Evolutionary conservation across 2,797 vertebrate genomes (phyloP).

Genomic region (Macrochelys suwanniensis): DNA sequence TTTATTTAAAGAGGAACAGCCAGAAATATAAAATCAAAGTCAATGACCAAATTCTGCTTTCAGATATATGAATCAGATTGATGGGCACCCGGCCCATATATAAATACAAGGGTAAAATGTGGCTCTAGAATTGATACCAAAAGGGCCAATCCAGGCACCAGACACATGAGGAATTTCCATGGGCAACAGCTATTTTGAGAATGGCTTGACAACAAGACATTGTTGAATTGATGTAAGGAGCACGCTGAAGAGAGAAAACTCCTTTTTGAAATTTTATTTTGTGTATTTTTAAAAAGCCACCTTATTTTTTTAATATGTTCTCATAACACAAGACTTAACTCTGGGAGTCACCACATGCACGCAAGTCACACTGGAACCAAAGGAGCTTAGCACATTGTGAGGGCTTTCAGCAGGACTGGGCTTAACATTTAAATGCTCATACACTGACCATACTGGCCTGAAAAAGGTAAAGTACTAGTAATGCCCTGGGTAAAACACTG

Average conservation of each 20-base stretch:
- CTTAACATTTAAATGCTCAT: background rate
- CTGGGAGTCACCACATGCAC: conserved; percentile 37
- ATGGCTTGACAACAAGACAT: conserved; percentile 20
- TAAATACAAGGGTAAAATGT: background rate
- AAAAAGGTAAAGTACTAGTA: background rate
- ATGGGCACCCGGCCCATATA: background rate
- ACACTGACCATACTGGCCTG: background rate
- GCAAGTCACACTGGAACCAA: background rate
- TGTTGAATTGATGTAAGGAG: conserved; percentile 57
- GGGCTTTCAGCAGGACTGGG: fast-evolving
- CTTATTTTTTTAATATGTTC: conserved; percentile 32
- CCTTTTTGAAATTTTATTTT: conserved; percentile 35
- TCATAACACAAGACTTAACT: conserved; percentile 31
- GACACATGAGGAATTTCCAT: background rate
- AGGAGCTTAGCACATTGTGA: background rate
- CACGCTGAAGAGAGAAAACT: conserved; percentile 44
- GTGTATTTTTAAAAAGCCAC: conserved; percentile 62
- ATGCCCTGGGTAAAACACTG: background rate
- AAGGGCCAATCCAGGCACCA: background rate
- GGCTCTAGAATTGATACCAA: background rate
- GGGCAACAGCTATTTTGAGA: conserved; percentile 16
- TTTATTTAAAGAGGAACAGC: background rate
- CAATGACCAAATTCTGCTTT: conserved; percentile 4
- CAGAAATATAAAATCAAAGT: conserved; percentile 3
- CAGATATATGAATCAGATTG: background rate